These are phyloP conservation scores for Callaeas wilsoni DNA, from an alignment of 2,113 vertebrate genomes.

Conservation along the genomic window DNA sequence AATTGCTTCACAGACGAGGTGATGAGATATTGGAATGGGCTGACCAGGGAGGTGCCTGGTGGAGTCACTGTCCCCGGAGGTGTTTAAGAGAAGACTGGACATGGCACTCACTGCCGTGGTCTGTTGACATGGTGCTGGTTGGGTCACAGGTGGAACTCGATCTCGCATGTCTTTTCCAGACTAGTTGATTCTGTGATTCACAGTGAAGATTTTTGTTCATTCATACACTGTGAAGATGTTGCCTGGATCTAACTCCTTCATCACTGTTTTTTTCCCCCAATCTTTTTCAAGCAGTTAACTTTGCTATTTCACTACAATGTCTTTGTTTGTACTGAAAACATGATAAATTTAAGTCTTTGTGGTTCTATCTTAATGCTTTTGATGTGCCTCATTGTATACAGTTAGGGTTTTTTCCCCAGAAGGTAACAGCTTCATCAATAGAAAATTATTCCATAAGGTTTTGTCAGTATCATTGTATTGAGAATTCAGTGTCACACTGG, in stretches of 20 bases:
- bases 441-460: not conserved
- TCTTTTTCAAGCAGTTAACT: not conserved
- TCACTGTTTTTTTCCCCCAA: rapidly evolving
- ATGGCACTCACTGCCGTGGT: not conserved
- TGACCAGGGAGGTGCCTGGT: not conserved
- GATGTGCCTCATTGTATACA: not conserved
- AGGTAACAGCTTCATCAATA: not conserved
- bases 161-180: not conserved
- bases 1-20: not conserved
- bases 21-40: not conserved
- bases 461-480: rapidly evolving
- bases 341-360: not conserved
- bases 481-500: not conserved
- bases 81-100: not conserved
- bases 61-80: not conserved
- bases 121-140: not conserved
- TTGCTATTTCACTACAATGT: not conserved
- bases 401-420: not conserved
- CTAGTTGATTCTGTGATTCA: not conserved
- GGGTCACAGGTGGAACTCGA: not conserved
- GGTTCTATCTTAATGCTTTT: not conserved
- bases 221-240: not conserved
- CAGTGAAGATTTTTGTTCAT: not conserved
- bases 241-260: not conserved
- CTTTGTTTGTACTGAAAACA: not conserved